These are phyloP conservation scores for Spinibarbus caldwelli DNA, from an alignment of 2,797 vertebrate genomes.

Conservation along the genomic window DNA sequence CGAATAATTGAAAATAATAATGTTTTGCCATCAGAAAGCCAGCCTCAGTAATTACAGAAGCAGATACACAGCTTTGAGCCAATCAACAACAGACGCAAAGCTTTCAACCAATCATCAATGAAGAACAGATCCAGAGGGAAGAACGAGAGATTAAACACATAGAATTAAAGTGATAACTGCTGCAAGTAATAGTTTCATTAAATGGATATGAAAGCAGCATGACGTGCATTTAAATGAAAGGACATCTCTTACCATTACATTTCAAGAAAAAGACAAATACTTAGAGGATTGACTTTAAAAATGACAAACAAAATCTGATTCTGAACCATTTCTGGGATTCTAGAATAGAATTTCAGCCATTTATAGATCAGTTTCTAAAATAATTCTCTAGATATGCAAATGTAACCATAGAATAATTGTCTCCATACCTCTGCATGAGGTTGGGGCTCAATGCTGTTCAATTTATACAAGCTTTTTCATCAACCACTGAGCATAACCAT, in stretches of 20 bases:
- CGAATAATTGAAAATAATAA: constrained; percentile 60
- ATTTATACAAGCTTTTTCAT: background rate
- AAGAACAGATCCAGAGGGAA: constrained; percentile 7
- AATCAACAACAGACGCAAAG: constrained; percentile 20
- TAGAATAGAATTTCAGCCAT: background rate
- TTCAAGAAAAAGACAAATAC: background rate
- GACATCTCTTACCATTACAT: background rate
- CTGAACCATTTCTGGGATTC: background rate
- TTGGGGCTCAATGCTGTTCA: background rate
- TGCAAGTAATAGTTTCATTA: constrained; percentile 13
- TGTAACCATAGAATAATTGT: background rate
- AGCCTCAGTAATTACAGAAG: constrained; percentile 52
- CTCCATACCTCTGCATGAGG: background rate
- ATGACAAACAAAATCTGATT: background rate
- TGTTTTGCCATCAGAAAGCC: constrained; percentile 50
- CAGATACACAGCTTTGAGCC: constrained; percentile 35
- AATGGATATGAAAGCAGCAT: background rate
- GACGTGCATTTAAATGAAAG: background rate
- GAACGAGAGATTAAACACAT: background rate
- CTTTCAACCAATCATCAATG: constrained; percentile 24
- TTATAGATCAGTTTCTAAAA: background rate
- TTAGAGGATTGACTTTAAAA: background rate
- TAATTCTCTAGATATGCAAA: background rate
- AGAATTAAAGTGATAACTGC: constrained; percentile 10
- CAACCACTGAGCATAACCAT: background rate